Percentiles rank a stretch among this genome's conserved stretches.
Conservation (phyloP, 2,113 vertebrate genomes). For the Rhea americana region DNA sequence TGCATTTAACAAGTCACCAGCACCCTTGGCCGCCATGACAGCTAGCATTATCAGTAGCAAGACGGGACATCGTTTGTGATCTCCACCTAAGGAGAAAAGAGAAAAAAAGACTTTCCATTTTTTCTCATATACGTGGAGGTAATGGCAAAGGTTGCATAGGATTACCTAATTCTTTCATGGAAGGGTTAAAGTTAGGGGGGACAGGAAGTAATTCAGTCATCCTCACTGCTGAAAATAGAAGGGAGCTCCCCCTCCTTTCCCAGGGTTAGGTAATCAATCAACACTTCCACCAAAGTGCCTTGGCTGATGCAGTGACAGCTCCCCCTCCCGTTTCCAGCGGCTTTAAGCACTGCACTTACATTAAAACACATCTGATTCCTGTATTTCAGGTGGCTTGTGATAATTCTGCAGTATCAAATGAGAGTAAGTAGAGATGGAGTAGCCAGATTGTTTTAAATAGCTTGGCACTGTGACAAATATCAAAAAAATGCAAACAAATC, state of each 20-base stretch:
- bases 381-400: conserved; percentile 50
- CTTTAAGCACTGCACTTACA: not conserved
- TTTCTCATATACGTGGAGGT: not conserved
- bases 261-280: not conserved
- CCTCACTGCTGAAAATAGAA: not conserved
- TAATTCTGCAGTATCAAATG: conserved; percentile 19
- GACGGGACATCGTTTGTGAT: conserved; percentile 61
- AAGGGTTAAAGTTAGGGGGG: not conserved
- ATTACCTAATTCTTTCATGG: not conserved
- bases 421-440: conserved; percentile 11
- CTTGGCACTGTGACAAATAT: conserved; percentile 49
- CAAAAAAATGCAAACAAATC: conserved; percentile 46
- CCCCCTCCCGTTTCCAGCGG: not conserved
- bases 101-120: not conserved
- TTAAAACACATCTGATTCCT: conserved; percentile 32
- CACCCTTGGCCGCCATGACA: conserved; percentile 37
- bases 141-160: not conserved
- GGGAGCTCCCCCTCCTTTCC: not conserved
- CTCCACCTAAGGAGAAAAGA: conserved; percentile 38
- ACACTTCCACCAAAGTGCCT: not conserved
- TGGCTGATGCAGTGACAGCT: conserved; percentile 26
- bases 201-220: not conserved
- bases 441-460: conserved; percentile 44
- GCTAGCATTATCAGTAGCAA: conserved; percentile 43
- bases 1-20: not conserved